Base-by-base conservation (phyloP, 2,797 vertebrate genomes). In the Cirrhinus mrigala region DNA sequence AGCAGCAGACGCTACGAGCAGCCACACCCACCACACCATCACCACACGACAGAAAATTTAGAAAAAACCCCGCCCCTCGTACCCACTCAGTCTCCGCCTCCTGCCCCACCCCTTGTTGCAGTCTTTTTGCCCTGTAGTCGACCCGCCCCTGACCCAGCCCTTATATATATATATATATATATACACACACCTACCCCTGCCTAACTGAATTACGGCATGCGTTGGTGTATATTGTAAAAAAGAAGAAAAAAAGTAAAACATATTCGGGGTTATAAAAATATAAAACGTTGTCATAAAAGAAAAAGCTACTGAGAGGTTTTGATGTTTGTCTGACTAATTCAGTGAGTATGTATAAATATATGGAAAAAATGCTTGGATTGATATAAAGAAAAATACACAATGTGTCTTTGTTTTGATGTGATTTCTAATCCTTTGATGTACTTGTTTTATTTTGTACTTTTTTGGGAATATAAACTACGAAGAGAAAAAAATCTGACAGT, bases 161-260 rank as follows among this genome's bases (percentile, higher is more conserved):
- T 87, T 88, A 85, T 68, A 62, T 64, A 79, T 37, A 81, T 44
- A 83, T 88, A 87, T 85, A 87, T 83, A 86, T 54, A 85, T 76
- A 84, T 84, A 87, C 66, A 89, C 85, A 89, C 88, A 83, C 91
- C 92, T 87, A 90, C 89, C 92, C 91, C 92, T 92, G 92, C 94
- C 94, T 94, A 94, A 88, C 86, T 87, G 83, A 88, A 89, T 91
- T 93, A 92, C 90, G 94, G 97, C 98, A 98, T 98, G 97, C 96
- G 96, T 97, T 94, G 96, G 93, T 98, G 97, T 98, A 94, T 97
- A 98, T 97, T 97, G 96, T 97, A 96, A 95, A 96, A 96, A 94
- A 93, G 92, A 92, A 95, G 95, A 96, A 93, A 92, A 33, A 78
- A 77, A 66, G 40, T 86, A 89, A 93, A 93, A 94, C 92, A 91